These are phyloP conservation scores for Vicugna pacos DNA, from an alignment of 2,113 vertebrate species.

Conservation along the genomic window DNA sequence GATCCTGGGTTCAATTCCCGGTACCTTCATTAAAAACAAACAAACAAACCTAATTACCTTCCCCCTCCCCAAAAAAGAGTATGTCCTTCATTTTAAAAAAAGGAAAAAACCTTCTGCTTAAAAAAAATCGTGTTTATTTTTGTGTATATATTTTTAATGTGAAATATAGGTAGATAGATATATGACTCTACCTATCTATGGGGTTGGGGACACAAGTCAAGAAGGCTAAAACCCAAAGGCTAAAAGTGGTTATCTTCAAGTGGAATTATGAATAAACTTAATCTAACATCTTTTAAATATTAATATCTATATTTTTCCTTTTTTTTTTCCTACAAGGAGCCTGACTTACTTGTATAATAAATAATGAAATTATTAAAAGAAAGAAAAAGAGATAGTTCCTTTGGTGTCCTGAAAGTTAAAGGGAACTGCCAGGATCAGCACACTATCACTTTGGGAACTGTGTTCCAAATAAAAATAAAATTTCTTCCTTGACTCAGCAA, in stretches of 20 bases:
- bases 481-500: neutral
- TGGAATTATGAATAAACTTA: neutral
- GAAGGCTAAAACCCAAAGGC: neutral
- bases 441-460: neutral
- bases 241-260: neutral
- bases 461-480: constrained; percentile 49
- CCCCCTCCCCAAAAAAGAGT: too few species aligned
- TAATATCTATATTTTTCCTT: neutral
- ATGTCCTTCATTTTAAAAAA: too few species aligned
- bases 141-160: neutral
- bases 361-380: neutral
- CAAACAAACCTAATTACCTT: too few species aligned
- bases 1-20: too few species aligned
- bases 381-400: neutral
- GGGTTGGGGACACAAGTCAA: neutral
- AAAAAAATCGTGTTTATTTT: neutral
- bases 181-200: neutral
- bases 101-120: too few species aligned
- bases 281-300: constrained; percentile 5
- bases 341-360: neutral
- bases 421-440: neutral
- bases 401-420: neutral
- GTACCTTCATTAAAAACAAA: too few species aligned
- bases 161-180: neutral
- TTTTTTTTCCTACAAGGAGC: neutral